These are phyloP conservation scores for Kryptolebias ocellatus DNA, from an alignment of 2,797 vertebrate genomes.

Conservation along the genomic window DNA sequence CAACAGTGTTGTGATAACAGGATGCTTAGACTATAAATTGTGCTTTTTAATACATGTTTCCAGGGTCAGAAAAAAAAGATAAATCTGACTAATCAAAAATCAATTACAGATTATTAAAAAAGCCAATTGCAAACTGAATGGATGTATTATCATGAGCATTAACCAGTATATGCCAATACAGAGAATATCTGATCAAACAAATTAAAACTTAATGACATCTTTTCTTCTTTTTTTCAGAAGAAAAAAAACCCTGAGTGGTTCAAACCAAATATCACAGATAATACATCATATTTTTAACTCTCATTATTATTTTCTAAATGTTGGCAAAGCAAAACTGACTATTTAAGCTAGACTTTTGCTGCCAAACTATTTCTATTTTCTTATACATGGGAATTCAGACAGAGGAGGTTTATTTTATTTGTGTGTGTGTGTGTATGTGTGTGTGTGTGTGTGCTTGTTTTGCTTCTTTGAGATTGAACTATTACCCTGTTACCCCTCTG, in stretches of 20 bases:
- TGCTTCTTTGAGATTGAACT: background rate
- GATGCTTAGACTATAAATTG: background rate
- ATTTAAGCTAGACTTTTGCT: too few species aligned
- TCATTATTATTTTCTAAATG: too few species aligned
- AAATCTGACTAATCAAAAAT: background rate
- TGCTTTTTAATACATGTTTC: background rate
- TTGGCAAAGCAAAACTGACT: too few species aligned
- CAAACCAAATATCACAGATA: too few species aligned
- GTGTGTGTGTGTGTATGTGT: too few species aligned
- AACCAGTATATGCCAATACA: background rate
- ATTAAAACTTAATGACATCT: background rate
- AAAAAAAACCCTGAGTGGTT: too few species aligned
- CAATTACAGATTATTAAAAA: background rate
- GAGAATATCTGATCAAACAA: background rate
- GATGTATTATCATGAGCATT: background rate
- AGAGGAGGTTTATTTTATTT: too few species aligned
- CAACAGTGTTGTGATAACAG: background rate
- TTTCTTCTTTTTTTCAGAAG: too few species aligned
- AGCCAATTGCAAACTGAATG: background rate
- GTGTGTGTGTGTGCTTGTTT: background rate
- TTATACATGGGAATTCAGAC: too few species aligned
- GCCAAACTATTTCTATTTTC: too few species aligned
- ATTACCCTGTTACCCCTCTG: background rate
- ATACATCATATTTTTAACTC: too few species aligned
- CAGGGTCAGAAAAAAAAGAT: background rate